Conservation (phyloP, 1,140 invertebrate genomes). For the Bombus huntii region DNA sequence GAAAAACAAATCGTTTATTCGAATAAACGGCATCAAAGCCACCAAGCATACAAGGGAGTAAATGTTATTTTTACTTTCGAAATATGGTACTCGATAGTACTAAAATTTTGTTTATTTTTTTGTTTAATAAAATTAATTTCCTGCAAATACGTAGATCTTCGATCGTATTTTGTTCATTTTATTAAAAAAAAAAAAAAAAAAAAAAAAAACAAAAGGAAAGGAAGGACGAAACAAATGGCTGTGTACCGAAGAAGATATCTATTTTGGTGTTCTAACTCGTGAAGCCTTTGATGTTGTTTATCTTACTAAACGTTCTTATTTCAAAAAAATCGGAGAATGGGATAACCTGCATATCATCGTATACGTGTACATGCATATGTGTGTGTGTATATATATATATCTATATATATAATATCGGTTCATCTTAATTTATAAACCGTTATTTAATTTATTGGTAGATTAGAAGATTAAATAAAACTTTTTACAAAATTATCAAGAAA, state of each 20-base stretch:
- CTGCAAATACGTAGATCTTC: background rate
- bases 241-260: background rate
- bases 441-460: slow-evolving; percentile 42
- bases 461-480: slow-evolving; percentile 41
- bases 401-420: background rate
- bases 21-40: background rate
- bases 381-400: too few relatives aligned
- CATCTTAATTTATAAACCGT: slow-evolving; percentile 36
- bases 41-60: background rate
- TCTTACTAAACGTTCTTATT: background rate
- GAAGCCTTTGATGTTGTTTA: background rate
- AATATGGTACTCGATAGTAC: background rate
- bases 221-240: too few relatives aligned
- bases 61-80: background rate
- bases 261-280: background rate
- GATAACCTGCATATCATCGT: background rate
- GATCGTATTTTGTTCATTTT: background rate
- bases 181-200: background rate
- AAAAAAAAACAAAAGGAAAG: too few relatives aligned
- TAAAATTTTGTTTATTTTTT: background rate
- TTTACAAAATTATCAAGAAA: slow-evolving; percentile 51
- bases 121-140: background rate
- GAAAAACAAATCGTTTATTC: background rate
- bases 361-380: background rate
- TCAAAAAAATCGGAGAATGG: background rate